phyloP scores from a whole-genome alignment of 2,888 invertebrate genomes.

The Nemoura dubitans region DNA sequence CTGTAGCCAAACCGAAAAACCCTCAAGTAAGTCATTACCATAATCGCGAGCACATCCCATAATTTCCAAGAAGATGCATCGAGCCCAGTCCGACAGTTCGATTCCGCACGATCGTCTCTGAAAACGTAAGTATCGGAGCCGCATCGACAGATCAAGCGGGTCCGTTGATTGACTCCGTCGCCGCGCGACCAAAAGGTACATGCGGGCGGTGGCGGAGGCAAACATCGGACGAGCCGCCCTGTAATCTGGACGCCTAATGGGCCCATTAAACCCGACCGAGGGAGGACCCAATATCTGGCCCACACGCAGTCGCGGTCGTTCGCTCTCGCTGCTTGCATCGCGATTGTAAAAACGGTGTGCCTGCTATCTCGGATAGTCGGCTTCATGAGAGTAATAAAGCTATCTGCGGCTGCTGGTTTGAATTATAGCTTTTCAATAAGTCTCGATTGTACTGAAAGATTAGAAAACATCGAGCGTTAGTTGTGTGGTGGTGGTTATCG shows the following conservation, averaged over 20 bases:
- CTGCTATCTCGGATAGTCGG: too few species aligned
- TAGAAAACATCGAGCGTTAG: background rate
- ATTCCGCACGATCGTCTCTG: background rate
- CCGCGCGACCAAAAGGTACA: background rate
- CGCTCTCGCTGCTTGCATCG: background rate
- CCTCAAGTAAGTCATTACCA: background rate
- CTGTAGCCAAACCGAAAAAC: background rate
- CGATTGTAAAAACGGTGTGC: background rate
- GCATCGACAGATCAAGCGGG: background rate
- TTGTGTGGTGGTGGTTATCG: background rate
- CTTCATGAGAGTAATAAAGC: conserved; percentile 35
- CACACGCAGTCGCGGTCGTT: conserved; percentile 44
- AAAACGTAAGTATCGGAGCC: background rate
- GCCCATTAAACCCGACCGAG: conserved; percentile 40
- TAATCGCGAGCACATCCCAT: background rate
- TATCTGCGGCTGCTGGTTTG: conserved; percentile 10
- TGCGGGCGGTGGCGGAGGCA: conserved; percentile 8
- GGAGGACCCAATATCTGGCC: conserved; percentile 41
- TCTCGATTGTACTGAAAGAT: background rate
- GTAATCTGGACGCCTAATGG: conserved; percentile 50
- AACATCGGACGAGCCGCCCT: conserved; percentile 44
- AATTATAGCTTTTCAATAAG: conserved; percentile 40
- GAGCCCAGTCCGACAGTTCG: background rate
- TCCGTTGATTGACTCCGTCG: background rate
- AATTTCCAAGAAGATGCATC: background rate